These are phyloP conservation scores for Solenopsis invicta DNA, from an alignment of 1,140 invertebrate genomes.

Conservation along the genomic window DNA sequence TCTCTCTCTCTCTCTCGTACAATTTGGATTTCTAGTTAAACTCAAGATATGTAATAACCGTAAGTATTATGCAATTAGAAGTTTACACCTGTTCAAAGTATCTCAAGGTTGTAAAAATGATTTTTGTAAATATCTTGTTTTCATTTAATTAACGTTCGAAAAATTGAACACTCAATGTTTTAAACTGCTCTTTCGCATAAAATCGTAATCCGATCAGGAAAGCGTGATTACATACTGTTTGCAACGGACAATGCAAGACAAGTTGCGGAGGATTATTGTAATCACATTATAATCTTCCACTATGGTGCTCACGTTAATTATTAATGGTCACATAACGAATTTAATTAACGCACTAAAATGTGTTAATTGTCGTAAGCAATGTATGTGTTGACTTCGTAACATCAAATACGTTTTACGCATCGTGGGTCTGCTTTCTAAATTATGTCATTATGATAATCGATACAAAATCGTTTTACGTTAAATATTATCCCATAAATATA, in stretches of 20 bases:
- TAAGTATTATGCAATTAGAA: not conserved
- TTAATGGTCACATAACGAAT: not conserved
- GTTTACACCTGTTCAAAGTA: constrained; percentile 31
- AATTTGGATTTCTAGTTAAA: not conserved
- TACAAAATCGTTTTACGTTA: too few relatives aligned
- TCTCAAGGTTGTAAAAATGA: not conserved
- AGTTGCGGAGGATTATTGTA: not conserved
- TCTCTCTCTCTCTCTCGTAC: constrained; percentile 3
- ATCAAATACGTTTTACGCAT: not conserved
- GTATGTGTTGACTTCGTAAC: not conserved
- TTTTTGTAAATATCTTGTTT: not conserved
- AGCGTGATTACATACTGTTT: not conserved
- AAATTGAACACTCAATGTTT: not conserved
- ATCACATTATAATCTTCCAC: not conserved
- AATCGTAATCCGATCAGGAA: not conserved
- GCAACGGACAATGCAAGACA: not conserved
- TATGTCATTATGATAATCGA: not conserved
- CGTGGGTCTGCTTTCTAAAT: not conserved
- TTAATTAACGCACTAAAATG: not conserved
- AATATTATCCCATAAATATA: too few relatives aligned
- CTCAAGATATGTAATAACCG: not conserved
- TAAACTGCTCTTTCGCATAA: not conserved
- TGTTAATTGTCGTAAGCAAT: not conserved
- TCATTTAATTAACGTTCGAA: not conserved
- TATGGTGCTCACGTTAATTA: not conserved